Evolutionary conservation across 2,113 vertebrate species (phyloP).

Genomic region (Xenopus tropicalis): DNA sequence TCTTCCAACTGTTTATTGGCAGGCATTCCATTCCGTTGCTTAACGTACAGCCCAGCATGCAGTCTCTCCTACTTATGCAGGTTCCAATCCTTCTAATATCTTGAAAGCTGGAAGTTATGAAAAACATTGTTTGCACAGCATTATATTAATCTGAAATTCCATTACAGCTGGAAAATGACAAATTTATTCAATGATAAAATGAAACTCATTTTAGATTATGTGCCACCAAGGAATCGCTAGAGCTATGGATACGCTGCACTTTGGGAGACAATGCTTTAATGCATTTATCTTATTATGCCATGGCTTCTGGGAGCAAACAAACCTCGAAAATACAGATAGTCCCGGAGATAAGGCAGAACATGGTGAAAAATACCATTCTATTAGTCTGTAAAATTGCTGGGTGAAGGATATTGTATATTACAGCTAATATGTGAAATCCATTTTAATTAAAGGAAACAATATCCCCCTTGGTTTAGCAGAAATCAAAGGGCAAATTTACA

Average conservation of each 20-base stretch:
- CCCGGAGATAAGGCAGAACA: too few species aligned
- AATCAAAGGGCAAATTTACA: too few species aligned
- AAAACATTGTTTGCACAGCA: background rate
- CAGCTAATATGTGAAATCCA: too few species aligned
- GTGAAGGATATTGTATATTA: too few species aligned
- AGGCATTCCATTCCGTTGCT: background rate
- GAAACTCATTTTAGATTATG: slow-evolving; percentile 12
- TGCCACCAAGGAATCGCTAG: background rate
- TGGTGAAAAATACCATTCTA: too few species aligned
- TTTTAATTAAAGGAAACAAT: too few species aligned
- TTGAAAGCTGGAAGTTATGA: background rate
- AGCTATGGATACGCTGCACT: background rate
- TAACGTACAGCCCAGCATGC: background rate
- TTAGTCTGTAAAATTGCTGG: too few species aligned
- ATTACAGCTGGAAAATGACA: slow-evolving; percentile 8
- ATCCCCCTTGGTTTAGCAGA: too few species aligned
- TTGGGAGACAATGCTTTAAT: background rate
- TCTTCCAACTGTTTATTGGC: too few species aligned
- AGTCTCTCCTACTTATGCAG: background rate
- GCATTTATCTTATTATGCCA: background rate
- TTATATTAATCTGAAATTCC: background rate
- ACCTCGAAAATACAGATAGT: too few species aligned
- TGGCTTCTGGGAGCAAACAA: background rate
- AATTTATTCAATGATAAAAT: slow-evolving; percentile 10
- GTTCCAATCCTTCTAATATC: background rate